Conservation (phyloP, 2,113 vertebrate genomes). For the chimpanzee (Pan troglodytes) region NHGRI_mPanTro3-v2.1_pri NC_072409.2:47424001-47424500, state of each 20-base stretch:
- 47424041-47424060: rapidly evolving
- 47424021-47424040: rapidly evolving
- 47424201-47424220: background rate
- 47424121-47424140: background rate
- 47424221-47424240: background rate
- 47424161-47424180: background rate
- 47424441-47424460: too few species aligned
- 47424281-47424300: rapidly evolving
- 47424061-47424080: background rate
- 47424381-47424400: too few species aligned
- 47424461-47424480: too few species aligned
- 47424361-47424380: rapidly evolving
- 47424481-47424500: too few species aligned
- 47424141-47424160: background rate
- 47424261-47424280: rapidly evolving
- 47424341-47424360: rapidly evolving
- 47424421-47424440: too few species aligned
- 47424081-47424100: rapidly evolving
- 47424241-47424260: background rate
- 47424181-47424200: background rate
- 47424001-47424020: background rate
- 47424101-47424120: background rate
- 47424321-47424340: background rate
- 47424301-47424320: background rate
- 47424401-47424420: too few species aligned